Base-by-base conservation (phyloP, 2,797 vertebrate species). In the Hemibagrus guttatus region DNA sequence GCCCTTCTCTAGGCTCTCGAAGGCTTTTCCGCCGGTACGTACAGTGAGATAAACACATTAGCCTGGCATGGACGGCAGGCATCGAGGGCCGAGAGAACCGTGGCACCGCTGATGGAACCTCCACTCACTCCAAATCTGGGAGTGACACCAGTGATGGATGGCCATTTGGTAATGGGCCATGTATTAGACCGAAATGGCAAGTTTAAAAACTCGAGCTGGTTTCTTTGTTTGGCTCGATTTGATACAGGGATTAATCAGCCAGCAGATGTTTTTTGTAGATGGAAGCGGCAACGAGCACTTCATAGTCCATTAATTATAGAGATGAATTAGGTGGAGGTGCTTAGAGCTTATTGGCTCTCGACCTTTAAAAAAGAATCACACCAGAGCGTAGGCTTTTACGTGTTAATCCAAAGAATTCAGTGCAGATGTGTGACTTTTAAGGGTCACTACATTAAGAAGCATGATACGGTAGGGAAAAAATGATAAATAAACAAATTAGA, bases 91-190 rank as follows among this genome's bases (percentile, higher is more conserved):
- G 82, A 92, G 90, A 78, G 42, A 88, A 83, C 90, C 85, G 88
- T 92, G 93, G 89, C 92, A 92, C 91, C 89, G 89, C 88, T 90
- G 89, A 88, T 49, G 80, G 89, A 93, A 86, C 90, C 87, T 90
- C 91, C 89, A 90, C 87, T 92, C 89, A 90, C 87, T 92, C 90
- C 91, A 88, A 90, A 90, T 93, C 91, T 90, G 86, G 83, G 87
- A 78, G 86, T 85, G 91, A 92, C 89, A 89, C 86, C 91, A 89
- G 91, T 95, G 93, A 95, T 93, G 91, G 92, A 95, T 93, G 89
- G 88, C 88, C 88, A 72, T 93, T 92, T 93, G 93, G 91, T 95
- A 94, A 94, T 94, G 93, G 93, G 91, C 92, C 93, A 94, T 94
- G 93, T 92, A 93, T 95, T 94, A 92, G 88, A 90, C 90, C 74